Evolutionary conservation across 1,140 invertebrate genomes (phyloP), one percentile per base, ranked within the genome.

Genomic region (Asobara japonica): DNA sequence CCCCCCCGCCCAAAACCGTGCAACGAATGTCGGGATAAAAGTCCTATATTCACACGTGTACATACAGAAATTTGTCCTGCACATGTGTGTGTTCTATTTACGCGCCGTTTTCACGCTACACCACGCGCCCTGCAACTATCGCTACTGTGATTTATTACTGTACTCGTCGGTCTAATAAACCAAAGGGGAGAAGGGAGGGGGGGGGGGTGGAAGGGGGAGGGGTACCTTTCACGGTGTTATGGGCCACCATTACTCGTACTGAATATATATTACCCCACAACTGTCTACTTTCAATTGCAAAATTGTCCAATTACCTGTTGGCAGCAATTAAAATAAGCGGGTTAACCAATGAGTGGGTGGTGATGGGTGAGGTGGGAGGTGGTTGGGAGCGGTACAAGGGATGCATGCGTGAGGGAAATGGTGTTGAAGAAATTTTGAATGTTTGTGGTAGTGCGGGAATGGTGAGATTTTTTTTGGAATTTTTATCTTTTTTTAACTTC

Each of bases 61-160:
- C 18, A 30, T 22, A 65, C 29, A 33, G 18, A n/a, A 61, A 64
- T 38, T 20, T 45, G 13, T 13, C 11, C 25, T 20, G n/a, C 25
- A 65, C 22, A 22, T 61, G 65, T 72, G 65, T 61, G 27, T 31
- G 45, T 45, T 62, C 20, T 69, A 72, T 79, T 77, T 73, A 78
- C 78, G 77, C 74, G 74, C 78, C 77, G 77, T 81, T 82, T 78
- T 78, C 72, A 76, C 72, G 72, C 71, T 77, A 73, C 76, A 73
- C 69, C 80, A 77, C 74, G 73, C 65, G 65, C 20, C 20, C 41
- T 69, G 18, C 48, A 61, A 61, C 41, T 56, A 60, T 31, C 65
- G 25, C 64, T 30, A 66, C 64, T 36, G 71, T 73, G 72, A 73
- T 73, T 73, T 73, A 73, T 73, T 45, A 41, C 69, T 41, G 48